Evolutionary conservation across 2,797 vertebrate genomes (phyloP), one percentile per base, ranked within the genome.

Genomic region (Sebastes reedi): DNA sequence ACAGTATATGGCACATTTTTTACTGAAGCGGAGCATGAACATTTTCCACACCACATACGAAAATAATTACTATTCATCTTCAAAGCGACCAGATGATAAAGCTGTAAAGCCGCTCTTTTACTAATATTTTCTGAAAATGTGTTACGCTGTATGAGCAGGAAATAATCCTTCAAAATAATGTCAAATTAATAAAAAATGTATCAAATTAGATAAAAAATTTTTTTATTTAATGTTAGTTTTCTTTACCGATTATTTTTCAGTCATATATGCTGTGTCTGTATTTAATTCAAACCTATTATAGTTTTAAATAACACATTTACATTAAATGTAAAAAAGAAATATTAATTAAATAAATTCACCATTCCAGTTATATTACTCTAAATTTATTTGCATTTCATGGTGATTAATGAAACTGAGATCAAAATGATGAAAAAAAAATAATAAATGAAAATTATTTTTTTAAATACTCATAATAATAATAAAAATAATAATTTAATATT

Each of bases 61-160:
- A 77, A 68, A 77, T 14, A 60, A 69, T 71, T 4, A 42, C 58
- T 55, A 25, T 70, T 24, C 34, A 71, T 79, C 71, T 67, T 64
- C 29, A 72, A 69, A 62, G 16, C 3, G 0, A 25, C 13, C n/a
- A n/a, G 4, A 11, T 29, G 30, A 69, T 55, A 13, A 67, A 72
- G 29, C 14, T 4, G 18, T 56, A 62, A 30, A 66, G 32, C 9
- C 3, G 3, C 22, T 82, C 13, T 42, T 58, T 50, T 7, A 10
- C 2, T 22, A 58, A 55, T 29, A 65, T 64, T 56, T 36, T 34
- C 25, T 12, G 5, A n/a, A 36, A n/a, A 30, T 42, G 13, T 68
- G 5, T 65, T 11, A 1, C 0, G 5, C 8, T 50, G 7, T 6
- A 24, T 24, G 1, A n/a, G 36, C 5, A 10, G 1, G 2, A 46